Percentiles rank a stretch among this genome's conserved stretches.
phyloP scores from a whole-genome alignment of 2,113 vertebrate species.

The Macaca fascicularis region DNA sequence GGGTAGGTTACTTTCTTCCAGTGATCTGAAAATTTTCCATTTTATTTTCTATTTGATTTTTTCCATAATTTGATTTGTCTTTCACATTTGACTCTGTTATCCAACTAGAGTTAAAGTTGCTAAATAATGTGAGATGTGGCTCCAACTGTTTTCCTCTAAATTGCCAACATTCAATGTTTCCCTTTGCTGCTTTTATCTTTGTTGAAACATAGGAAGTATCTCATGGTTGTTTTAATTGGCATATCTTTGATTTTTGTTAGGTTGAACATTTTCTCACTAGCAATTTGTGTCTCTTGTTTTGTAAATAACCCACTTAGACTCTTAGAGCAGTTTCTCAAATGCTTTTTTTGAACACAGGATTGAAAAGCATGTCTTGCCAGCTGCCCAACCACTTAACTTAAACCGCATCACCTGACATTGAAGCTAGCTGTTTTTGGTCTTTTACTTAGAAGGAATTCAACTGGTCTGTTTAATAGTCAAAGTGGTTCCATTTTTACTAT shows the following conservation, averaged over 20 bases:
- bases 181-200: not conserved
- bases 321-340: not conserved
- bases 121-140: not conserved
- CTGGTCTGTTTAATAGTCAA: not conserved
- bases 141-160: not conserved
- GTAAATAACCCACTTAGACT: not conserved
- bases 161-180: not conserved
- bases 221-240: not conserved
- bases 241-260: not conserved
- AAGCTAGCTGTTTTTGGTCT: not conserved
- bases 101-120: not conserved
- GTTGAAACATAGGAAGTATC: not conserved
- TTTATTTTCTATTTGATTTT: not conserved
- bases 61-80: not conserved
- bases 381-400: too few relatives aligned
- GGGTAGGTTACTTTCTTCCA: not conserved
- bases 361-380: not conserved
- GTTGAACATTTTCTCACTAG: not conserved
- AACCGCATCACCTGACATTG: not conserved
- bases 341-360: not conserved
- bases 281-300: not conserved
- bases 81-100: conserved; percentile 2
- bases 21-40: not conserved
- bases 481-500: not conserved
- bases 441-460: not conserved